Evolutionary conservation across 1,140 invertebrate genomes (phyloP), one percentile per base, ranked within the genome.

Genomic region (Tigriopus japonicus): DNA sequence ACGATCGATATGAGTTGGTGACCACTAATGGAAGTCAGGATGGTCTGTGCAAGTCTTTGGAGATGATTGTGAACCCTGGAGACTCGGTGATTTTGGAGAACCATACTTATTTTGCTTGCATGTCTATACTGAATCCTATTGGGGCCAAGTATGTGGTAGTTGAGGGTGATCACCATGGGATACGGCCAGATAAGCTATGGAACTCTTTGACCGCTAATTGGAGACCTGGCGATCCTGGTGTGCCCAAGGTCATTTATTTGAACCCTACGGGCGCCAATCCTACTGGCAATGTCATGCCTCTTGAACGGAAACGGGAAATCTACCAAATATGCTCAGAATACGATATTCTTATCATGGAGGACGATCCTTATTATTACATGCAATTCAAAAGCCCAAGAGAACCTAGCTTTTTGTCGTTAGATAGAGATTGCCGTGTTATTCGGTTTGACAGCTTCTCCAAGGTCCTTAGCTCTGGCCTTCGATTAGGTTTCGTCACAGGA

Each of bases 401-500:
- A 0, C 76, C 77, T 14, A 82, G 81, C 6, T 84, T 86, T 64
- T 71, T 87, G 1, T 85, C 83, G 0, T 55, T 86, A 69, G 85
- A 87, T 68, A 76, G 74, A 0, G 83, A 85, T 68, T 83, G 84
- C 0, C 75, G 84, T 62, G 85, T 87, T 0, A 68, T 87, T 6
- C 74, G 85, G 55, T 76, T 85, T 65, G 85, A 88, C 71, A 86
- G 85, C 0, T 79, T 87, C 65, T 86, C 84, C 0, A 87, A 87
- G 77, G 75, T 85, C 17, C 65, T 88, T 24, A 83, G 79, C 66
- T 79, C 81, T 12, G 82, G 82, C 15, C 68, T 84, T 10, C 74
- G 83, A 63, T 68, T 84, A 1, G 84, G 81, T 6, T 81, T 82
- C 69, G 71, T 85, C 1, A 85, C 82, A 0, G 85, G 81, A 1